Evolutionary conservation across 2,888 invertebrate species (phyloP), one percentile per base, ranked within the genome.

Genomic region (Nezara viridula): DNA sequence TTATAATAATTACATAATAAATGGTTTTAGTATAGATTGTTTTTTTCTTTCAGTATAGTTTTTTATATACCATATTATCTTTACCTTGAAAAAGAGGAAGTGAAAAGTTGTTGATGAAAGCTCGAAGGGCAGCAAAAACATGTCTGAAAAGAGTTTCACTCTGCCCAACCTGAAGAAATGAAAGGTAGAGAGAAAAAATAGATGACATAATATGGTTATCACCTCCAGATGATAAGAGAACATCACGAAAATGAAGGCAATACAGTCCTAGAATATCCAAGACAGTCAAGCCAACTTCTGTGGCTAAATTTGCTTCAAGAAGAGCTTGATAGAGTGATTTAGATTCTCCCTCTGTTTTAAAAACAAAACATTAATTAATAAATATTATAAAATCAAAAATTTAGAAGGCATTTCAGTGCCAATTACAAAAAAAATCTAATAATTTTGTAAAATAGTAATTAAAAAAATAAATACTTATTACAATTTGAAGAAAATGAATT

Each of bases 21-120:
- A 73, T 73, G 66, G 32, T 6, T 9, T 73, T 73, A 37, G 19
- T 37, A 32, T 37, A 73, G 37, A 3, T 37, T 73, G 21, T 37
- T 73, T 73, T 73, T 27, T 16, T 16, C 6, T 66, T 32, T 24
- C 40, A 12, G 40, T 24, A 24, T 24, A 77, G 37, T 77, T 37
- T 77, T 44, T 37, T 37, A 73, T 21, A 73, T 37, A 19, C 21
- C 24, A 44, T 77, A 49, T 10, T 86, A n/a, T 86, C 50, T 50
- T 92, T 93, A 94, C 97, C 97, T 95, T 97, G 96, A 93, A 97
- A 98, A 86, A 98, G 93, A 7, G 96, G 96, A 89, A 95, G 94
- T 0, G 97, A 96, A 92, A 97, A 98, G 93, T 97, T 96, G 92
- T 98, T 98, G 89, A 99, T 96, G 92, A 98, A 98, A 0, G 98